Evolutionary conservation across 2,113 vertebrate species (phyloP), one percentile per base, ranked within the genome.

Genomic region (Scomber scombrus): DNA sequence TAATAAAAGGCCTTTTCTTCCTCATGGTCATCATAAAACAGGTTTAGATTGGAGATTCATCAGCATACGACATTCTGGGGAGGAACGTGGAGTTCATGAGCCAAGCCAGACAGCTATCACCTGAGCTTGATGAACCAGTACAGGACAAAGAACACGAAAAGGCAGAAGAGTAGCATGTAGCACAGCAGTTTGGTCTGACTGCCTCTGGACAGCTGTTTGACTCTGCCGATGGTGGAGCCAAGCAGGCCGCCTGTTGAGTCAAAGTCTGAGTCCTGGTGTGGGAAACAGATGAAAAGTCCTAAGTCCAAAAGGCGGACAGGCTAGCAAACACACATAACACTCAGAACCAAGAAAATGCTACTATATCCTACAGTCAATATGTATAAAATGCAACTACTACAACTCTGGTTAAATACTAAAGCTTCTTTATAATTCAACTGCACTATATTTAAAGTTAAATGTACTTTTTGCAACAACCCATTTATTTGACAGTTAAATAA

Each of bases 71-170:
- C 60, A 73, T 31, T 85, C 7, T 14, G 31, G 58, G 26, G n/a
- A 71, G 68, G 26, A 70, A 16, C 29, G 31, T 61, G 43, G 29
- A 64, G 46, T 50, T 46, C 5, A 69, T 40, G 60, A 29, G 43
- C 26, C 11, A 31, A 67, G 73, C 85, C 77, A 29, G 50, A 40
- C 58, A 61, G 21, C 3, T 29, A 91, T 96, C 95, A 95, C 86
- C 95, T 95, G 75, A 96, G 87, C 80, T 88, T 98, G 92, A 99
- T 96, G 90, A 97, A 95, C 97, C 98, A 99, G 86, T 99, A 99
- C 86, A 98, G 96, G 71, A 99, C 93, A 76, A 98, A 97, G 89
- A 99, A 99, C 16, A 99, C 97, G 63, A 99, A 98, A 3, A 97
- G 71, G 19, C 97, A 95, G 82, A 99, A 99, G 11, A 99, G 94